phyloP scores from a whole-genome alignment of 2,113 vertebrate genomes.

The Myocastor coypus region DNA sequence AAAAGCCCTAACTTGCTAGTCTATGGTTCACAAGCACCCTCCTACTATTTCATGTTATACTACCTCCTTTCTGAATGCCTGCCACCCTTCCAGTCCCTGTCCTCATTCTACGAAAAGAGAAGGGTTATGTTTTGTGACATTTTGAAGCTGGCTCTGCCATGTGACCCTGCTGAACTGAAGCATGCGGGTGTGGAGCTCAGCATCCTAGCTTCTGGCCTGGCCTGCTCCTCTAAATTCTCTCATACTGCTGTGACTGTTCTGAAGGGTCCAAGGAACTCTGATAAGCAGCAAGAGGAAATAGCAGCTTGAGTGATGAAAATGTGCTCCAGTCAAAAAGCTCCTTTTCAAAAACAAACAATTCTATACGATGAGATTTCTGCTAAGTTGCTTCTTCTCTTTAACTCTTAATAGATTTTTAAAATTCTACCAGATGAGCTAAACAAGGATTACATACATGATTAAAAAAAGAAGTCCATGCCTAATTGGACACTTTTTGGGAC shows the following conservation, averaged over 20 bases:
- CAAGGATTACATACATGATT: not conserved
- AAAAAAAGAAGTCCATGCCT: not conserved
- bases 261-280: not conserved
- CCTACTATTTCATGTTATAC: slow-evolving; percentile 17
- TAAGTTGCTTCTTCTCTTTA: not conserved
- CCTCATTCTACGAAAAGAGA: not conserved
- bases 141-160: not conserved
- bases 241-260: not conserved
- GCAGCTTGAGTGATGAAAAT: not conserved
- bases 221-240: not conserved
- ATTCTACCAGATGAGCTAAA: not conserved
- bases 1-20: slow-evolving; percentile 32
- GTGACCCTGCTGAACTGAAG: not conserved
- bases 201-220: not conserved
- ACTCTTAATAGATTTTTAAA: not conserved
- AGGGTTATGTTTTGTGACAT: not conserved
- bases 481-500: not conserved
- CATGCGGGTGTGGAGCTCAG: not conserved
- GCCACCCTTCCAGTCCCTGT: not conserved
- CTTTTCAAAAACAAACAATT: slow-evolving; percentile 27
- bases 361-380: not conserved
- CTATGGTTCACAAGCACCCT: slow-evolving; percentile 6
- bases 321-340: not conserved
- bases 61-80: not conserved
- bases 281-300: not conserved